Percentiles rank a stretch among this genome's conserved stretches.
Conservation (phyloP, 2,797 vertebrate species). For the Parauchenoglanis punctatus region DNA sequence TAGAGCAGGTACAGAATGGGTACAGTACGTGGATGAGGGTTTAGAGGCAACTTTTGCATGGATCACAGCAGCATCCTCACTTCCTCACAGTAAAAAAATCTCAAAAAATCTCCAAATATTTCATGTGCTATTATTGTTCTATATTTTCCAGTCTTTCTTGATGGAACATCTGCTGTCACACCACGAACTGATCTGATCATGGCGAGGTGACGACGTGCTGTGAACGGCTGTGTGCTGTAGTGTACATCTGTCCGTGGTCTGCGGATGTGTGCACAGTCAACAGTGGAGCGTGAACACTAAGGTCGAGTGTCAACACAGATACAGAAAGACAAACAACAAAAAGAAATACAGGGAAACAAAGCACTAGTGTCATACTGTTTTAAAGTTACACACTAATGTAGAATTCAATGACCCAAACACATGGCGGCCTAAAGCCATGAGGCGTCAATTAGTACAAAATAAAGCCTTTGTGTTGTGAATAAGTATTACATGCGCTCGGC, state of each 20-base stretch:
- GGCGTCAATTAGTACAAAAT: constrained; percentile 52
- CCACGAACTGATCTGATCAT: neutral
- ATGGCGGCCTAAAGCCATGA: constrained; percentile 27
- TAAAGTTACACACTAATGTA: neutral
- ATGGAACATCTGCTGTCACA: constrained; percentile 13
- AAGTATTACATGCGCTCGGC: constrained; percentile 47
- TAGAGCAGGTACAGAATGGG: neutral
- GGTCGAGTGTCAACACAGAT: constrained; percentile 26
- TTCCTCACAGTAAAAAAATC: neutral
- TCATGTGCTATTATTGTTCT: constrained; percentile 41
- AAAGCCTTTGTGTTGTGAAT: constrained; percentile 36
- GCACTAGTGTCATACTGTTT: neutral
- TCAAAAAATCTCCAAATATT: constrained; percentile 27
- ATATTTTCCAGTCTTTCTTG: constrained; percentile 5
- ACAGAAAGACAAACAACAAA: constrained; percentile 30
- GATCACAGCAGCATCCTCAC: constrained; percentile 24
- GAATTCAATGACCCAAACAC: constrained; percentile 4
- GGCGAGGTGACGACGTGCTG: neutral
- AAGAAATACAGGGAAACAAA: neutral
- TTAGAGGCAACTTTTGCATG: constrained; percentile 39
- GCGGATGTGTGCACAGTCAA: constrained; percentile 40
- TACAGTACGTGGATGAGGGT: too few species aligned
- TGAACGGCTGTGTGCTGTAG: neutral
- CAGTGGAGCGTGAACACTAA: constrained; percentile 26
- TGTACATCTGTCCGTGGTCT: constrained; percentile 22